Conservation (phyloP, 2,888 invertebrate species). For the Automeris io region DNA sequence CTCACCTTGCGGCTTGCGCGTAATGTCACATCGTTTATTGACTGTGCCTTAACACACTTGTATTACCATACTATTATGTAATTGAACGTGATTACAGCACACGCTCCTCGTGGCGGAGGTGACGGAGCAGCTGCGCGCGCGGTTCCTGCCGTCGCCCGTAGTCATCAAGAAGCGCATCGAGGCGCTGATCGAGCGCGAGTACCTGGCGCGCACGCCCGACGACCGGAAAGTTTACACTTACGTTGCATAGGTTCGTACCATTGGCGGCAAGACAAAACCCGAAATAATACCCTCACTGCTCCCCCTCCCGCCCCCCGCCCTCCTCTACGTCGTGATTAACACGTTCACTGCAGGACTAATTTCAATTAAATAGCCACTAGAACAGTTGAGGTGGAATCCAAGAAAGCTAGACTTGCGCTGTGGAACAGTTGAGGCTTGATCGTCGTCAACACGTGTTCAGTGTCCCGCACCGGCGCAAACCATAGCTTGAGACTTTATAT, state of each 20-base stretch:
- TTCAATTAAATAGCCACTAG: too few relatives aligned
- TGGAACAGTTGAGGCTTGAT: too few relatives aligned
- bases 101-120: conserved; percentile 97
- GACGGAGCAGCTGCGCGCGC: conserved; percentile 96
- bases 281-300: conserved; percentile 10
- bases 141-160: conserved; percentile 98
- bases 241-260: conserved; percentile 84
- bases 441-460: too few relatives aligned
- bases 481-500: too few relatives aligned
- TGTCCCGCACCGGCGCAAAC: too few relatives aligned
- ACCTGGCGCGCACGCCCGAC: conserved; percentile 97
- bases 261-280: conserved; percentile 5
- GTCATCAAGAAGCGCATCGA: conserved; percentile 99
- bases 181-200: conserved; percentile 99
- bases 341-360: neutral
- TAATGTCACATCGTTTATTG: too few relatives aligned
- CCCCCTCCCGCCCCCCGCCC: neutral
- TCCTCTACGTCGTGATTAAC: neutral
- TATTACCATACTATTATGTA: too few relatives aligned
- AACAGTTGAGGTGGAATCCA: too few relatives aligned
- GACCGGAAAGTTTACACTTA: conserved; percentile 98
- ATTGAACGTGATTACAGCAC: too few relatives aligned
- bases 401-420: too few relatives aligned
- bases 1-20: too few relatives aligned
- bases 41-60: too few relatives aligned